A percentile compares a stretch with the other conserved stretches of the same genome.
Evolutionary conservation across 1,140 invertebrate species (phyloP).

Genomic region (Archegozetes longisetosus): DNA sequence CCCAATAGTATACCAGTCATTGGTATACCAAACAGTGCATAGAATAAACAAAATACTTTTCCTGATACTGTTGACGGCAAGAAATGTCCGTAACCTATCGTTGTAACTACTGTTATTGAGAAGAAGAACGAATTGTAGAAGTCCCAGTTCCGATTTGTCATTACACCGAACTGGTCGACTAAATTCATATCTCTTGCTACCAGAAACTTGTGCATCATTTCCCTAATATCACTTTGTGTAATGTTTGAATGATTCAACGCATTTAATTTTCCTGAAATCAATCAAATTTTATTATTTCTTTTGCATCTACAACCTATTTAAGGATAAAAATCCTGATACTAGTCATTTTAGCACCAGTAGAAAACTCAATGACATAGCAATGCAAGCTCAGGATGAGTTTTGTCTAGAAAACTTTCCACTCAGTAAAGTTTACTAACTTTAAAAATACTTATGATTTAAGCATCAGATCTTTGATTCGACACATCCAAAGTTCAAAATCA

Average conservation of each 20-base stretch:
- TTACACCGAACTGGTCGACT: conserved; percentile 19
- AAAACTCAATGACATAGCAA: neutral
- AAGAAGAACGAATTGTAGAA: conserved; percentile 90
- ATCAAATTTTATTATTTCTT: neutral
- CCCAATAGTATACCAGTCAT: conserved; percentile 36
- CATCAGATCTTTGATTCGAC: no score
- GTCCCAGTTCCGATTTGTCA: conserved; percentile 44
- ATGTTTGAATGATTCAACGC: conserved; percentile 12
- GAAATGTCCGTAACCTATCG: conserved; percentile 77
- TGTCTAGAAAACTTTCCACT: neutral
- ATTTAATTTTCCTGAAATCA: conserved; percentile 15
- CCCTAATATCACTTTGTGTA: conserved; percentile 13
- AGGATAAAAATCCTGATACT: neutral
- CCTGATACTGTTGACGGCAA: conserved; percentile 50
- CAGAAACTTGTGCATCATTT: conserved; percentile 18
- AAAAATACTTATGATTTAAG: no score
- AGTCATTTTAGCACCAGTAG: neutral
- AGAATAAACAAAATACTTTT: conserved; percentile 68
- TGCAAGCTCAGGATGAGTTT: neutral
- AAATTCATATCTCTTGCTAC: conserved; percentile 18
- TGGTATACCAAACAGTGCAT: conserved; percentile 64
- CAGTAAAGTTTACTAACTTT: no score
- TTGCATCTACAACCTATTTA: neutral
- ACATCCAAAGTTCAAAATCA: no score
- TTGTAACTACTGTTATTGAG: conserved; percentile 81